Base-by-base conservation (phyloP, 2,113 vertebrate species). In the Plecotus auritus region DNA sequence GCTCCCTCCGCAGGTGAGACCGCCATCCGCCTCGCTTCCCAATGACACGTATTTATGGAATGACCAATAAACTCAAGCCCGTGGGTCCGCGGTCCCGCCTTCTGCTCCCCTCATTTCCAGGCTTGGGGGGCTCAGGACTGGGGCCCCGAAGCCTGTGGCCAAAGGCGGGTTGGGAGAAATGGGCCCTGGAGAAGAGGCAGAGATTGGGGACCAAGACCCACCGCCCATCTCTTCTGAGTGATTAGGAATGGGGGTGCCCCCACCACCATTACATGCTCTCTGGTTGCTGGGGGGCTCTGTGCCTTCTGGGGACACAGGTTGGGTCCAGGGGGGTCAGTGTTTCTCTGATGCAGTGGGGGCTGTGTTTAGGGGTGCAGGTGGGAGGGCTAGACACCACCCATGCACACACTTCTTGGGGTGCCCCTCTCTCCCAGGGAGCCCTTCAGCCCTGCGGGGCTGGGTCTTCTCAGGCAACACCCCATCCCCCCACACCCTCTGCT, bases 21-120 rank as follows among this genome's bases (percentile, higher is more conserved):
- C 12, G 91, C 94, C 69, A 3, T 4, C 3, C 5, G 37, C 92
- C 91, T 90, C 59, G 70, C 98, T 97, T 95, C 87, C 91, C 37
- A 20, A 66, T 17, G 95, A 69, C 23, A 14, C 28, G 35, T 97
- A 97, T 98, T 97, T 96, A 97, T 93, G 97, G 98, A 98, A 98
- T 98, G 98, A 97, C 90, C 14, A 98, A 98, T 98, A 98, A 98
- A 84, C 69, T 82, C 90, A 10, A 89, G 91, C 93, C 86, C 88
- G 0, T 26, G 3, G 1, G 85, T 18, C 67, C 3, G 9, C 0
- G 6, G 3, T 18, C 20, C 56, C 23, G 22, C 56, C 73, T 4
- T 4, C 56, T 6, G 69, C 37, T 12, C 18, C 51, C 49, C 74
- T 89, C 32, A 2, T 37, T 73, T 30, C 49, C 35, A 2, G 40